These are phyloP conservation scores for Caiman crocodilus DNA, from an alignment of 2,797 vertebrate species.

Conservation along the genomic window DNA sequence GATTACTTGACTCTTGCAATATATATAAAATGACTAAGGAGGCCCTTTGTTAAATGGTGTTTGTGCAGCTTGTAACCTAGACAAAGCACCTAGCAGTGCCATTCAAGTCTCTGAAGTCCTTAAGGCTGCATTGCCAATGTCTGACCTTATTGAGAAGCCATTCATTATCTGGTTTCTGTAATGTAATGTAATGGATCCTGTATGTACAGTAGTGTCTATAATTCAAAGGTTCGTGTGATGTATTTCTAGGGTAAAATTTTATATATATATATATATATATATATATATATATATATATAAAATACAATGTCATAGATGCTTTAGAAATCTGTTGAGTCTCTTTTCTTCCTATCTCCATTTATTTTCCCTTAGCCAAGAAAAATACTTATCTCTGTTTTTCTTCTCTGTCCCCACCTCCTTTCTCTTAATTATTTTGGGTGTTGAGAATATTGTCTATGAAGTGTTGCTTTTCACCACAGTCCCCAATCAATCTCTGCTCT, in stretches of 20 bases:
- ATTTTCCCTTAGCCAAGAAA: background rate
- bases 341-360: background rate
- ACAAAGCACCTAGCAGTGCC: conserved; percentile 78
- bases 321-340: background rate
- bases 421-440: fast-evolving
- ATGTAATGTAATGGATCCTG: background rate
- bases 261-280: no score
- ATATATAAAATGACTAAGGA: conserved; percentile 72
- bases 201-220: conserved; percentile 7
- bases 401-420: no score
- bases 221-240: background rate
- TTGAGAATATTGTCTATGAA: fast-evolving
- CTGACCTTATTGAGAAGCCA: conserved; percentile 49
- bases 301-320: background rate
- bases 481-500: background rate
- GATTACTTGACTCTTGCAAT: conserved; percentile 76
- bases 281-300: background rate
- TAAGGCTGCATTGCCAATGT: conserved; percentile 9
- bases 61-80: conserved; percentile 67
- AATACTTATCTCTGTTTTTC: background rate
- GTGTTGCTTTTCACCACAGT: background rate
- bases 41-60: conserved; percentile 72
- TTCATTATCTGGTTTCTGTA: conserved; percentile 18
- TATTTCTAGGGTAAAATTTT: fast-evolving
- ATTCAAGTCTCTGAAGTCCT: conserved; percentile 56